Conservation (phyloP, 2,888 invertebrate genomes). For the Drosophila bunnanda region DNA sequence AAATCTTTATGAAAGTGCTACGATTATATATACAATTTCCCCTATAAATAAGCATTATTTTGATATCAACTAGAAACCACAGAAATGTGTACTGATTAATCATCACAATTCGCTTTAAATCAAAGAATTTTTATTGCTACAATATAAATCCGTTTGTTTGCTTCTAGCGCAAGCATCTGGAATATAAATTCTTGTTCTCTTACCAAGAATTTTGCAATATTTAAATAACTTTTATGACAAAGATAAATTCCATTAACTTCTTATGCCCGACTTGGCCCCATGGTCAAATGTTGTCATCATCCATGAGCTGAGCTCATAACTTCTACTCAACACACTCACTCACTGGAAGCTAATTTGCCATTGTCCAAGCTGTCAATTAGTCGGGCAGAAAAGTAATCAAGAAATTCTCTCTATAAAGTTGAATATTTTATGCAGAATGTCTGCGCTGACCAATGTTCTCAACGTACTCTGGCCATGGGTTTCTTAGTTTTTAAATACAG, state of each 20-base stretch:
- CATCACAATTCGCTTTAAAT: constrained; percentile 25
- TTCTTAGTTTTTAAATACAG: background rate
- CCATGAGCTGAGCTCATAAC: constrained; percentile 45
- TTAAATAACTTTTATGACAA: constrained; percentile 25
- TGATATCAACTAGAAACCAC: background rate
- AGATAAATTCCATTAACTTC: constrained; percentile 28
- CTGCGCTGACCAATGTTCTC: background rate
- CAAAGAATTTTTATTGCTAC: constrained; percentile 25
- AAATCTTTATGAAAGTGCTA: too few species aligned
- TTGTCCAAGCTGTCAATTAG: constrained; percentile 47
- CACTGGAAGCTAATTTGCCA: constrained; percentile 34
- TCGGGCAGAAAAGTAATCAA: constrained; percentile 32
- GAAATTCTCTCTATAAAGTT: constrained; percentile 9
- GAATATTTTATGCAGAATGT: constrained; percentile 17
- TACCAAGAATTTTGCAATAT: constrained; percentile 15
- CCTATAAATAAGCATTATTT: background rate
- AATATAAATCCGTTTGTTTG: constrained; percentile 26
- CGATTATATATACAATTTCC: too few species aligned
- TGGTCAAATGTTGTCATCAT: constrained; percentile 44
- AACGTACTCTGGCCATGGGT: too few species aligned
- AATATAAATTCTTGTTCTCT: constrained; percentile 21
- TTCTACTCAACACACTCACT: constrained; percentile 25
- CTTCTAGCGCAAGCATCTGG: constrained; percentile 24
- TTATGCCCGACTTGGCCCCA: constrained; percentile 20
- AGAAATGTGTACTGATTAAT: constrained; percentile 16